Evolutionary conservation across 2,113 vertebrate genomes (phyloP).

Genomic region (Orcinus orca): DNA sequence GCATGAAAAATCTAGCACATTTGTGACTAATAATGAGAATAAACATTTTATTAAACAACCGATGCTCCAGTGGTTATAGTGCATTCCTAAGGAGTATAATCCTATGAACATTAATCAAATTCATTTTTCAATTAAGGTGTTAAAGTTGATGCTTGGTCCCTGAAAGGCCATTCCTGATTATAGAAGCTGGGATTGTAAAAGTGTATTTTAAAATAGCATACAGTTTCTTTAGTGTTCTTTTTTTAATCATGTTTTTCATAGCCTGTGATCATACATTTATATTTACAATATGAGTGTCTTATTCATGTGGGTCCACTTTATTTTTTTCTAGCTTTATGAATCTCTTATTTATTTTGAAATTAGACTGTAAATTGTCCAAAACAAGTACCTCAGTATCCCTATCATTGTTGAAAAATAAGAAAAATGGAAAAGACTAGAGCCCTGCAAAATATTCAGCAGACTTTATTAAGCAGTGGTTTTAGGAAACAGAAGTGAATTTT

Average conservation of each 20-base stretch:
- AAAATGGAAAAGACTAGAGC: not conserved
- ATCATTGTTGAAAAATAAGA: not conserved
- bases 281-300: not conserved
- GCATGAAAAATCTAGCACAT: not conserved
- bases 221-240: not conserved
- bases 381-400: not conserved
- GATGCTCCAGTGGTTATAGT: not conserved
- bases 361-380: not conserved
- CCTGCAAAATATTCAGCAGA: not conserved
- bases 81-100: not conserved
- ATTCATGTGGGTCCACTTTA: not conserved
- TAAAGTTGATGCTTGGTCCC: not conserved
- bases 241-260: not conserved
- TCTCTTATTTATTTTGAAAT: not conserved
- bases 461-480: slow-evolving; percentile 17
- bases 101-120: not conserved
- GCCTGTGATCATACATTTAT: not conserved
- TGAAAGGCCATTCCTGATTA: not conserved
- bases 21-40: not conserved
- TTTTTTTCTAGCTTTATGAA: not conserved
- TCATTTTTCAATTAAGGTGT: not conserved
- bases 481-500: slow-evolving; percentile 2
- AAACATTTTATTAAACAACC: not conserved
- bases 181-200: not conserved
- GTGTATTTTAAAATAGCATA: not conserved